Conservation (phyloP, 2,888 invertebrate species). For the Conomelus anceps region DNA sequence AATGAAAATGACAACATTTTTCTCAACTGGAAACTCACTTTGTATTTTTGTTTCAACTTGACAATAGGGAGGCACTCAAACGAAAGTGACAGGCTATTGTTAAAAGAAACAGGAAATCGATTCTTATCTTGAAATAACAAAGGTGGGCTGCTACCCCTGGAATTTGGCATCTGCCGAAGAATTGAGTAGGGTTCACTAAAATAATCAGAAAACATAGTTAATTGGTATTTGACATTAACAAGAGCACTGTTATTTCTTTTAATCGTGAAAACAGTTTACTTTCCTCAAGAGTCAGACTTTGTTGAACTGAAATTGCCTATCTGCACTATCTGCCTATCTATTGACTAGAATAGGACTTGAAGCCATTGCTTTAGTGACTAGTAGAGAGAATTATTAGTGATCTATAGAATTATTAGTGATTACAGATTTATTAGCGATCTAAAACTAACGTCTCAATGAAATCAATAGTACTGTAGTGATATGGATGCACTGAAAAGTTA, state of each 20-base stretch:
- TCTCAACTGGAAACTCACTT: background rate
- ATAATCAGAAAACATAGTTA: background rate
- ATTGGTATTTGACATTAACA: background rate
- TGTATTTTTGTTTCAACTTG: background rate
- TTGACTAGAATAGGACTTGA: too few relatives aligned
- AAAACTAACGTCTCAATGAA: too few relatives aligned
- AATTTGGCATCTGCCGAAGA: background rate
- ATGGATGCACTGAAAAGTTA: too few relatives aligned
- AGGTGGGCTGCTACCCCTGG: background rate
- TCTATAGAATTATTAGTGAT: too few relatives aligned
- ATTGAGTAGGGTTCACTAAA: background rate
- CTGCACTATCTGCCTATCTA: too few relatives aligned
- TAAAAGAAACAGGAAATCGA: background rate
- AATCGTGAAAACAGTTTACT: background rate
- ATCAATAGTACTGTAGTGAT: too few relatives aligned
- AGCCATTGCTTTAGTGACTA: too few relatives aligned
- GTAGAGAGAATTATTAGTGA: too few relatives aligned
- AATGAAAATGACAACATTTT: background rate
- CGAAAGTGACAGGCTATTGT: background rate
- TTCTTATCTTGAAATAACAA: background rate
- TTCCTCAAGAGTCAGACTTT: too few relatives aligned
- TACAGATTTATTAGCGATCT: too few relatives aligned
- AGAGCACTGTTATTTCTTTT: background rate
- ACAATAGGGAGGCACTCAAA: background rate
- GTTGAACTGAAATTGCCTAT: too few relatives aligned